These are phyloP conservation scores for Dolichopus griseipennis DNA, from an alignment of 2,888 invertebrate genomes.

Conservation along the genomic window DNA sequence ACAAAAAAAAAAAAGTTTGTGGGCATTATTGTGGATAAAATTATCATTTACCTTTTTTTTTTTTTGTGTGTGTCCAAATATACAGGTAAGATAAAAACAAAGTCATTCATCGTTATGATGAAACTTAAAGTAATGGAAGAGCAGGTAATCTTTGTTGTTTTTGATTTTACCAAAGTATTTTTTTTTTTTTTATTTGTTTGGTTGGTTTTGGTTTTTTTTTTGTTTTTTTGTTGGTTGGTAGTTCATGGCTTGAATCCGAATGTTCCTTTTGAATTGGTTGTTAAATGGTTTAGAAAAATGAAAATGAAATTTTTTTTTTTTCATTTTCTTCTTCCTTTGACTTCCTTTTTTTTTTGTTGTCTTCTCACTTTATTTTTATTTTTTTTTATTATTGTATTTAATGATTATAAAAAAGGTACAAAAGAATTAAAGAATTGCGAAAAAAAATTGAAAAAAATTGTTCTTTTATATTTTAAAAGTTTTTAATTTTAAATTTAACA, in stretches of 20 bases:
- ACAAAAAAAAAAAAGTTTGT: no score
- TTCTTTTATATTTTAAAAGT: neutral
- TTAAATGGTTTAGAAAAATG: slow-evolving; percentile 6
- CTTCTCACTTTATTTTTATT: neutral
- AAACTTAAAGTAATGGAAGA: no score
- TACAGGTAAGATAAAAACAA: no score
- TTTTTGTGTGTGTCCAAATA: no score
- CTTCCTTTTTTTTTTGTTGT: neutral
- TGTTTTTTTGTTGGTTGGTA: neutral
- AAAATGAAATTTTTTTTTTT: neutral
- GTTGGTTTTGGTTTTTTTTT: neutral
- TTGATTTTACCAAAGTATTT: no score
- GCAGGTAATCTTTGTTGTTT: no score
- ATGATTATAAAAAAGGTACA: neutral
- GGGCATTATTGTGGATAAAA: no score
- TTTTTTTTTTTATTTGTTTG: neutral
- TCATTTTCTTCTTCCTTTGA: neutral
- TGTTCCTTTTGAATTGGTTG: slow-evolving; percentile 3
- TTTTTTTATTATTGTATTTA: neutral
- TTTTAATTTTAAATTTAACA: no score
- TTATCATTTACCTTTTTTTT: no score
- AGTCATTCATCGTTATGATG: no score
- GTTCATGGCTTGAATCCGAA: neutral
- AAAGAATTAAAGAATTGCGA: neutral
- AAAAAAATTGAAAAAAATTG: neutral